Base-by-base conservation (phyloP, 2,797 vertebrate genomes). In the Channallabes apus region DNA sequence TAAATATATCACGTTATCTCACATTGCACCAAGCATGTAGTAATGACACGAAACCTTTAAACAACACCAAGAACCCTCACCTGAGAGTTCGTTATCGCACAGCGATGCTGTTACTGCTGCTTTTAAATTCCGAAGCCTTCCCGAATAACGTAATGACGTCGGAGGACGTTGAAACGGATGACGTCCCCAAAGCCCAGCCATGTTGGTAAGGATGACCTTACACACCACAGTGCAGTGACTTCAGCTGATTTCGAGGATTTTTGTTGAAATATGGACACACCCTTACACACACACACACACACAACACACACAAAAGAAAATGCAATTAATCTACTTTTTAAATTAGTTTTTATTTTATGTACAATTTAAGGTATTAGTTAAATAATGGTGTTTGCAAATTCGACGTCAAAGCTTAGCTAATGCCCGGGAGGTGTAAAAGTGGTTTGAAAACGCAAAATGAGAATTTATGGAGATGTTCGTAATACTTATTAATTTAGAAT, bases 61-160 rank as follows among this genome's bases (percentile, higher is more conserved):
- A 32, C 22, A 9, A 27, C 14, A 27, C 2, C 14, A 18, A 1
- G 1, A 11, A 71, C 18, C 6, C 59, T 11, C 17, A 24, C 29
- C 24, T 22, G 6, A 59, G 27, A 58, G 85, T 72, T 32, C 17
- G 6, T 35, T 59, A 79, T 58, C 58, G 35, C 38, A 71, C 18
- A 29, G 84, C 80, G 90, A 91, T 90, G 92, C 15, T 29, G 51
- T 14, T 58, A 56, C 27, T 32, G 41, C 41, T 1, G 41, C 41
- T 91, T 94, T 94, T 92, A 94, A 95, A 95, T 92, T 92, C 90
- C 85, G 87, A 22, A 51, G 24, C 69, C 72, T 68, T 77, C 56
- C 84, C 85, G 32, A 15, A 15, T 75, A 22, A 92, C 91, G 92
- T 91, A 86, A 91, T 91, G 80, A 38, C 92, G 92, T 91, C 54